Conservation (phyloP, 1,140 invertebrate genomes). For the Cecropterus lyciades region DNA sequence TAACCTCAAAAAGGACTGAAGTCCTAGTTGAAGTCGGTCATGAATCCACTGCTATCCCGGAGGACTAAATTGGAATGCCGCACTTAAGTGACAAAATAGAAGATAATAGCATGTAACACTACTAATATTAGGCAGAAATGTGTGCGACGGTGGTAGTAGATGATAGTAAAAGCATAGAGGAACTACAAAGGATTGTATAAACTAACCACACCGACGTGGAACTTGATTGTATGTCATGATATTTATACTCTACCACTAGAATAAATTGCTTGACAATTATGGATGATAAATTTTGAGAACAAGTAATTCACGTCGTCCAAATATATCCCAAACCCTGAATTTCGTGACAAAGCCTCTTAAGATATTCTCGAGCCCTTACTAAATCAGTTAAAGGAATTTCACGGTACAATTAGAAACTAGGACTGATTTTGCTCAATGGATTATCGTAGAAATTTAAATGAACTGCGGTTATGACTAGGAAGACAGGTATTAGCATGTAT, state of each 20-base stretch:
- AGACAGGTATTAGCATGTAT: not conserved
- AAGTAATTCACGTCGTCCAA: not conserved
- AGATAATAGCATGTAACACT: no score
- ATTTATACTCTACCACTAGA: not conserved
- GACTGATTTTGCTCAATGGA: conserved; percentile 1
- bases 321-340: not conserved
- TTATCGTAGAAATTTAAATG: conserved; percentile 2
- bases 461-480: not conserved
- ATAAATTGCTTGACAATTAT: not conserved
- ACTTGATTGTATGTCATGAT: no score
- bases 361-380: conserved; percentile 4
- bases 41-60: no score
- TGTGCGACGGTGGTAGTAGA: no score
- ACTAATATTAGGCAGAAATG: no score
- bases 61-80: no score
- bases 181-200: no score
- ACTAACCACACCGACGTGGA: no score
- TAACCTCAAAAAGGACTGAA: no score
- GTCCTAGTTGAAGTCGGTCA: no score
- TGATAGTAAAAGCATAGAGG: no score
- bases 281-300: not conserved
- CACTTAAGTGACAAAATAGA: no score
- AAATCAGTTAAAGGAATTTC: conserved; percentile 7
- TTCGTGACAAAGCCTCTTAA: conserved; percentile 1
- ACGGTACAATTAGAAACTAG: conserved; percentile 1